A percentile compares a stretch with the other conserved stretches of the same genome.
phyloP scores from a whole-genome alignment of 2,888 invertebrate species.

The Patella caerulea region DNA sequence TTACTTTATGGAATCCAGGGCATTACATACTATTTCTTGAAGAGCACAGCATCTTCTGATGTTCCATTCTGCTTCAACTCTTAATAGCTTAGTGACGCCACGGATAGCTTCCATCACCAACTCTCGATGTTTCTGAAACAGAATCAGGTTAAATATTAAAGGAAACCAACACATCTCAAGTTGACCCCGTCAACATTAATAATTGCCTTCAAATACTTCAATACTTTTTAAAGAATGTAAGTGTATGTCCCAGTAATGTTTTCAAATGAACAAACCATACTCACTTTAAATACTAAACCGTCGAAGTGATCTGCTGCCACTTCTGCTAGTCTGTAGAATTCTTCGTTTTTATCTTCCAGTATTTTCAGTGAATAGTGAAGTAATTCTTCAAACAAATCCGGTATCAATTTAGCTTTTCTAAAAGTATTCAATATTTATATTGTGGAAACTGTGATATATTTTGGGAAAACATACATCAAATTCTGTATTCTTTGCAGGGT shows the following conservation, averaged over 20 bases:
- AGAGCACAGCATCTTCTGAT: constrained; percentile 16
- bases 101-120: constrained; percentile 28
- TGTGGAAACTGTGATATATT: no score
- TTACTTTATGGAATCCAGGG: constrained; percentile 32
- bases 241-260: no score
- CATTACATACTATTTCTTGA: constrained; percentile 20
- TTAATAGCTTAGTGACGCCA: constrained; percentile 25
- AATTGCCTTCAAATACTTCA: no score
- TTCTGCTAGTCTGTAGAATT: neutral
- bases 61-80: constrained; percentile 17
- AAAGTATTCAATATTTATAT: neutral
- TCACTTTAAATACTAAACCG: neutral
- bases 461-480: no score
- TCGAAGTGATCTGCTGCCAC: neutral
- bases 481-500: no score
- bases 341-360: neutral
- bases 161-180: no score
- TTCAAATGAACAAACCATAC: neutral
- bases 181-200: no score
- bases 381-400: neutral
- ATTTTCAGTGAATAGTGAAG: neutral
- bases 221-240: no score
- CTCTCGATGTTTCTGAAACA: constrained; percentile 35
- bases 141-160: no score
- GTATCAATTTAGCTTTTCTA: constrained; percentile 1